phyloP scores from a whole-genome alignment of 2,113 vertebrate species.

The Tetrax tetrax region DNA sequence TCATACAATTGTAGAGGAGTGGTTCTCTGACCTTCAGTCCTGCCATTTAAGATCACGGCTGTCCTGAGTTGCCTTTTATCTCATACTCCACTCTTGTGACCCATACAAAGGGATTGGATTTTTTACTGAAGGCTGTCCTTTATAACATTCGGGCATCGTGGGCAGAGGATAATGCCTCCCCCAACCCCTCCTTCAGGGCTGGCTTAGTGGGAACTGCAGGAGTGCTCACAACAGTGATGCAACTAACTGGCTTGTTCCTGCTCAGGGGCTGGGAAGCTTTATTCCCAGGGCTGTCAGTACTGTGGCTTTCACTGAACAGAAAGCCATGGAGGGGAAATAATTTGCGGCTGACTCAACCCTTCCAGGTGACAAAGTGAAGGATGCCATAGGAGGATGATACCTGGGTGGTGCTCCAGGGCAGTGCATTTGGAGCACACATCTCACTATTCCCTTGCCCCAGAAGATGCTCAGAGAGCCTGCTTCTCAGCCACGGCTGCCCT shows the following conservation, averaged over 20 bases:
- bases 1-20: neutral
- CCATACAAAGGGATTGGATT: neutral
- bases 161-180: neutral
- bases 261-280: neutral
- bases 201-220: neutral
- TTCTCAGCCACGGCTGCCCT: neutral
- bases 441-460: neutral
- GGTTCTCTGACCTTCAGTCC: neutral
- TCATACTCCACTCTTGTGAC: neutral
- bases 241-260: neutral
- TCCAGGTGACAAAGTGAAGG: neutral
- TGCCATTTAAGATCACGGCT: neutral
- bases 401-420: neutral
- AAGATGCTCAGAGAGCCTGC: neutral
- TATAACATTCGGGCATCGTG: rapidly evolving
- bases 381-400: neutral
- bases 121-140: neutral
- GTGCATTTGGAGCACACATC: neutral
- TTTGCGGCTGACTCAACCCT: neutral
- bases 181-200: neutral
- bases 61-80: neutral
- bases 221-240: neutral
- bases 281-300: neutral
- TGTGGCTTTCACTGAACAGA: neutral
- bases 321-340: neutral